Evolutionary conservation across 2,113 vertebrate genomes (phyloP), one percentile per base, ranked within the genome.

Genomic region (Eulemur macaco): DNA sequence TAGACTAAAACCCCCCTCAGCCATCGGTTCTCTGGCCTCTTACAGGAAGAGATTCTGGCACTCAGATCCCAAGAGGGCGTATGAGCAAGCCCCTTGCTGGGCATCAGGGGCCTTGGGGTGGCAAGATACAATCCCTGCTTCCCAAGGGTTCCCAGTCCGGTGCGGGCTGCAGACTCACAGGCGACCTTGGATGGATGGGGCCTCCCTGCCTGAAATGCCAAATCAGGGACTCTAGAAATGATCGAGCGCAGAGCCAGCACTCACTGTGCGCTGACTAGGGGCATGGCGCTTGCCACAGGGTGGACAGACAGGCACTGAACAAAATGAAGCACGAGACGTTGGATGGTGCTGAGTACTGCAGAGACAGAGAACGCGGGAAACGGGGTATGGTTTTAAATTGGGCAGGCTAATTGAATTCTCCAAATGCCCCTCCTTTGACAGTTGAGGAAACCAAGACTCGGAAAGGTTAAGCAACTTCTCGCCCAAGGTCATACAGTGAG

Each of bases 211-310:
- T 45, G 18, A 52, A 91, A 66, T 23, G 34, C 45, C 50, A 34
- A 73, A 54, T 6, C 6, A 9, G 58, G 34, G 34, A n/a, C 11
- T 58, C 54, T 23, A 52, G 60, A 64, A 50, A 39, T 21, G 76
- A 25, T 23, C 27, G 27, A 50, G 34, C 29, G n/a, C 34, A 71
- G 60, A 76, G 74, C 29, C 42, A 21, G 3, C 8, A 3, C 50
- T 47, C 52, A 15, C 47, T 0, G 2, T 0, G 15, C 31, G 2
- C 74, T 17, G 15, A 25, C 31, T 71, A 47, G 14, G 56, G 29
- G 21, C n/a, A 31, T 1, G 0, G 1, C 6, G 45, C 21, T 15
- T 5, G 0, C 13, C 42, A 42, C 6, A 5, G 42, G 42, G 42
- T 42, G 42, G 42, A 42, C 42, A 42, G 42, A 42, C 25, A 20